A percentile compares a stretch with the other conserved stretches of the same genome.
phyloP scores from a whole-genome alignment of 2,797 vertebrate species.

The Hafferia zeledoni region DNA sequence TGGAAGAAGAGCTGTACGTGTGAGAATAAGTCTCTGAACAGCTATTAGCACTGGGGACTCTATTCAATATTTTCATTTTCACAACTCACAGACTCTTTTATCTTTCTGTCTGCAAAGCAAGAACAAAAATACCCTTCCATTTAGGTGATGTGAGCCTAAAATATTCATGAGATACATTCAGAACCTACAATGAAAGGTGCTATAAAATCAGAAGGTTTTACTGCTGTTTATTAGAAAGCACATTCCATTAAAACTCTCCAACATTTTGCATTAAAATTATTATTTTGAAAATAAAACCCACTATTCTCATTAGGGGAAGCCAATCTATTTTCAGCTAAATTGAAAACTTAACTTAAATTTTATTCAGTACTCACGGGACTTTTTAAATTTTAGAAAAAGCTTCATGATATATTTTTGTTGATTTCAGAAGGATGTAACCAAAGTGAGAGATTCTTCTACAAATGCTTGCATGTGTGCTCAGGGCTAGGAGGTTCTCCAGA shows the following conservation, averaged over 20 bases:
- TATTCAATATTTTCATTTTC: not conserved
- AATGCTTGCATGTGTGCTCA: not conserved
- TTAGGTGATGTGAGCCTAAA: not conserved
- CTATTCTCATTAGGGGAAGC: not conserved
- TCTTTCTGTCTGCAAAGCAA: not conserved
- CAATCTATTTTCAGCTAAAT: not conserved
- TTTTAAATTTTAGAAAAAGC: not conserved
- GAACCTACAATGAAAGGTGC: not conserved
- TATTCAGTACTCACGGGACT: not conserved
- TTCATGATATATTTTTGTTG: not conserved
- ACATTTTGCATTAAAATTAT: not conserved
- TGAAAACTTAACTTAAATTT: not conserved
- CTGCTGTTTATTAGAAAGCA: not conserved
- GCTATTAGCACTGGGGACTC: not conserved
- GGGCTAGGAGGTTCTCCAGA: not conserved
- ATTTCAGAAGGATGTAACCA: not conserved
- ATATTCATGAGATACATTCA: not conserved
- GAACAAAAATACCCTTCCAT: not conserved
- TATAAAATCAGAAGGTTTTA: not conserved
- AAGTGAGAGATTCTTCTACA: not conserved
- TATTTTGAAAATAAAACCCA: not conserved
- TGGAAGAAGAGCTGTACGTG: not conserved
- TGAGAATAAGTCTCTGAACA: not conserved
- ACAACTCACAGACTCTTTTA: not conserved
- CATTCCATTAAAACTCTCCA: not conserved